phyloP scores from a whole-genome alignment of 1,140 invertebrate species.

The Batillaria attramentaria region DNA sequence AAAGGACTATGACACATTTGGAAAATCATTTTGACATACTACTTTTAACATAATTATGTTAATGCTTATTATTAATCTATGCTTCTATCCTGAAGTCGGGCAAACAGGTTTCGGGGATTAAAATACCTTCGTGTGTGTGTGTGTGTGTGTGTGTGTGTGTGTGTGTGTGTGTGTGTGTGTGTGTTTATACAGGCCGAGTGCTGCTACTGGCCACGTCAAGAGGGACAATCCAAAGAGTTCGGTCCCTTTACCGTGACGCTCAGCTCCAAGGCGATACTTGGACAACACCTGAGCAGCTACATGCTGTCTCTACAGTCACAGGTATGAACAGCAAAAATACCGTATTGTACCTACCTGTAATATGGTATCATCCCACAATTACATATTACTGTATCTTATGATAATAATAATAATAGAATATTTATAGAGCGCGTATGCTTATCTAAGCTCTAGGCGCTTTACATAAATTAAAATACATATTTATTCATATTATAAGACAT shows the following conservation, averaged over 20 bases:
- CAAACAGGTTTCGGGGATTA: too few species aligned
- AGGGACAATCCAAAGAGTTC: neutral
- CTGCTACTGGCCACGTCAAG: neutral
- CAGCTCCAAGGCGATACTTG: neutral
- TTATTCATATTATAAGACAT: too few species aligned
- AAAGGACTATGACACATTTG: too few species aligned
- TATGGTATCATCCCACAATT: neutral
- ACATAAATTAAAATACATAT: too few species aligned
- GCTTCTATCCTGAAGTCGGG: too few species aligned
- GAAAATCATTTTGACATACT: neutral
- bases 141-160: neutral
- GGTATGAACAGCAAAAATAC: neutral
- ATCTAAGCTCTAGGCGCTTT: too few species aligned
- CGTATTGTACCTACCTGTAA: neutral
- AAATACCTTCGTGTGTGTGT: neutral
- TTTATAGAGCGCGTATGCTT: too few species aligned
- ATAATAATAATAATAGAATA: neutral
- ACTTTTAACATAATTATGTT: too few species aligned
- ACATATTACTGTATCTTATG: neutral
- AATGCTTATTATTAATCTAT: too few species aligned
- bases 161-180: too few species aligned
- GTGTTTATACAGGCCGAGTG: neutral
- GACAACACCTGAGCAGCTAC: neutral
- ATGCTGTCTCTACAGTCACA: neutral
- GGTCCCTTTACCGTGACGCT: slow-evolving; percentile 1